Evolutionary conservation across 2,888 invertebrate species (phyloP), one percentile per base, ranked within the genome.

Genomic region (Latrodectus elegans): DNA sequence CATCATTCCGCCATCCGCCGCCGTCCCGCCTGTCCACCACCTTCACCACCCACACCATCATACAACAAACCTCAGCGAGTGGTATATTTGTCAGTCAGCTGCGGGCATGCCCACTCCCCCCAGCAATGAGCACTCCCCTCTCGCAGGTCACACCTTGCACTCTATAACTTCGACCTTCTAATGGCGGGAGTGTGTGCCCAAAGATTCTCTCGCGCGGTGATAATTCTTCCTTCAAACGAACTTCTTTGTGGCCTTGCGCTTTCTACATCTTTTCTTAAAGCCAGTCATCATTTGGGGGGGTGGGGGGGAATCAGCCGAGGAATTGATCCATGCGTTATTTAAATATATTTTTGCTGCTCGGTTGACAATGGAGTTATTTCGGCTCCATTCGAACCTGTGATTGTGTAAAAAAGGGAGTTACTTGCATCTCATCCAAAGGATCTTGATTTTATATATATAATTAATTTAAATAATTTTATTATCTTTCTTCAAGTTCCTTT

Each of bases 41-140:
- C 68, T 17, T 49, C 26, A 51, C 38, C 70, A 68, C 15, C 64
- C 22, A 8, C 51, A 38, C 22, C 53, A 84, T 64, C 90, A 90
- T 91, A 94, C 90, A 91, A 94, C 95, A 17, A 95, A 96, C 92
- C 92, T 95, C 90, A 94, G 94, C 91, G 96, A 96, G 90, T 95
- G 96, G 94, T 96, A 96, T 92, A 95, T 96, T 81, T 96, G 96
- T 90, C 96, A 96, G 92, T 93, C 92, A 89, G 92, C 93, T 75
- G 92, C 91, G 4, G 92, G 93, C 8, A 95, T 95, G 93, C 94
- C 94, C 86, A 94, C 94, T 90, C 94, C 95, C 12, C 93, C 95
- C 73, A 94, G 94, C 80, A 95, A 95, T 89, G 95, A 95, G 91
- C 95, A 95, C 60, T 94, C 95, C 84, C 94, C 94, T 76, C 76